Evolutionary conservation across 2,797 vertebrate species (phyloP).

Genomic region (Epinephelus coioides): DNA sequence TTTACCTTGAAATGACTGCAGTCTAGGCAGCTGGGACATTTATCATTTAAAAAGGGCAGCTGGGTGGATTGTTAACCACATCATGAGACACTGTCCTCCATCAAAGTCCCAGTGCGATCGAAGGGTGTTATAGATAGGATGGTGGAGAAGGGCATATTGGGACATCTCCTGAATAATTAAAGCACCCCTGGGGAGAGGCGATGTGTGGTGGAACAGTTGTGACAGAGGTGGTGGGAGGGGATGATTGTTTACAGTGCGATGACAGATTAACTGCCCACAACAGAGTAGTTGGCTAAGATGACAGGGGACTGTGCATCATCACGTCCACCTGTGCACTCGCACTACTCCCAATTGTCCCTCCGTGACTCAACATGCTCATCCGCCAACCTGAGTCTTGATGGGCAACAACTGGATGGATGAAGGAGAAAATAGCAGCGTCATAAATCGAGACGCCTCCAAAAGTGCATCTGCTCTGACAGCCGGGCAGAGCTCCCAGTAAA

Average conservation of each 20-base stretch:
- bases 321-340: constrained; percentile 20
- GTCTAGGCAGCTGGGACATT: constrained; percentile 23
- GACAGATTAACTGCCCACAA: constrained; percentile 38
- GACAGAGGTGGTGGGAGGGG: not conserved
- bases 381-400: constrained; percentile 21
- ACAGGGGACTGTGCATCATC: constrained; percentile 43
- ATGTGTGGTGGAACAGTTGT: not conserved
- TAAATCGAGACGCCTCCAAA: constrained; percentile 39
- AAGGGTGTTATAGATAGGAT: constrained; percentile 40
- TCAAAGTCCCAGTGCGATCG: constrained; percentile 52
- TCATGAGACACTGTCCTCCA: constrained; percentile 50
- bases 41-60: constrained; percentile 66
- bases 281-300: constrained; percentile 9
- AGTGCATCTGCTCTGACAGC: constrained; percentile 44
- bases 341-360: constrained; percentile 25
- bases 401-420: constrained; percentile 22
- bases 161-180: constrained; percentile 57
- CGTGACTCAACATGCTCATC: constrained; percentile 23
- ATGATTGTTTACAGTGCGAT: constrained; percentile 33
- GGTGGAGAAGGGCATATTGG: constrained; percentile 37
- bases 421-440: constrained; percentile 26
- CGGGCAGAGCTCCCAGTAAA: constrained; percentile 28
- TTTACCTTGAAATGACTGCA: constrained; percentile 28
- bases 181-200: constrained; percentile 22
- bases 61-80: constrained; percentile 49